These are phyloP conservation scores for Netelia virgata DNA, from an alignment of 2,888 invertebrate genomes.

Conservation along the genomic window DNA sequence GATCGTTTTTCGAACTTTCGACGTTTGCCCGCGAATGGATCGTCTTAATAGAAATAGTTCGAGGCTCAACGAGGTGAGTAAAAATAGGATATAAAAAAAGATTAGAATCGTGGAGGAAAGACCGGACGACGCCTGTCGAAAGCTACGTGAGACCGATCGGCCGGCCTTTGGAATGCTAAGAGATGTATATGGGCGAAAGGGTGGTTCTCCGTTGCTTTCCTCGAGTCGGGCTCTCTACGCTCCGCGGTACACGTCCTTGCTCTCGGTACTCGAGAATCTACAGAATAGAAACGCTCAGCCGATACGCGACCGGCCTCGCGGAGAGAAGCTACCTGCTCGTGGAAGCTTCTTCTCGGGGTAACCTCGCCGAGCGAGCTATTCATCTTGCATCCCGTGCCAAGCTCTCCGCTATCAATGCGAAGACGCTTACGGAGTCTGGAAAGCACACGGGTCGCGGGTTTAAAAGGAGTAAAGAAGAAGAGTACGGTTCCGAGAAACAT, in stretches of 20 bases:
- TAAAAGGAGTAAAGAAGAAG: constrained; percentile 73
- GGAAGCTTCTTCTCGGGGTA: constrained; percentile 15
- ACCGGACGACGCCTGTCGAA: constrained; percentile 59
- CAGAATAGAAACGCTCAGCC: constrained; percentile 59
- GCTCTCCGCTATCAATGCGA: constrained; percentile 54
- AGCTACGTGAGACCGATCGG: constrained; percentile 63
- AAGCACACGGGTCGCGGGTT: constrained; percentile 69
- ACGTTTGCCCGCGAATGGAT: constrained; percentile 67
- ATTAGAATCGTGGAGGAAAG: neutral
- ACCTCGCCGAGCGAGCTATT: constrained; percentile 70
- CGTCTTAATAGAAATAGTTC: constrained; percentile 70
- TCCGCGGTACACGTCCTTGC: constrained; percentile 6
- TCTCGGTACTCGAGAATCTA: constrained; percentile 41
- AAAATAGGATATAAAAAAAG: neutral
- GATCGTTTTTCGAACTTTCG: constrained; percentile 26
- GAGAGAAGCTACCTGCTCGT: constrained; percentile 31
- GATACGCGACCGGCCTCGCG: constrained; percentile 52
- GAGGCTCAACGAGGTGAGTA: constrained; percentile 4
- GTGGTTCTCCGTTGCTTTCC: constrained; percentile 8
- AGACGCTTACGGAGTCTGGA: constrained; percentile 45
- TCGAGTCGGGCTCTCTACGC: neutral
- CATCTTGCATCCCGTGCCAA: constrained; percentile 74
- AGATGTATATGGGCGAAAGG: neutral
- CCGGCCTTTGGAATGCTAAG: constrained; percentile 63
- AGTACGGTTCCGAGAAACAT: constrained; percentile 33